A percentile compares a stretch with the other conserved stretches of the same genome.
Evolutionary conservation across 2,888 invertebrate genomes (phyloP).

Genomic region (Piscicola geometra): DNA sequence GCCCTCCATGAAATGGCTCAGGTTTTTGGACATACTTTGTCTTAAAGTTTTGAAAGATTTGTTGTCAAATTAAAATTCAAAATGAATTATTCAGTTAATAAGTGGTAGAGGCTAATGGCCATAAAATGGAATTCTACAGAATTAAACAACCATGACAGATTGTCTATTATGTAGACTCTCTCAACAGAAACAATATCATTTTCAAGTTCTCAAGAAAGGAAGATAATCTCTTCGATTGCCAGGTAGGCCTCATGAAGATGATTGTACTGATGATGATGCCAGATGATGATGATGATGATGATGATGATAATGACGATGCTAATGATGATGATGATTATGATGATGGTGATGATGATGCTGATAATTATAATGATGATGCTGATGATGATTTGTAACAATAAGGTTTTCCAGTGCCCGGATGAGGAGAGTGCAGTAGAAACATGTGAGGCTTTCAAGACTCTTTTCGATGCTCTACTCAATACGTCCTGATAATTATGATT

Average conservation of each 20-base stretch:
- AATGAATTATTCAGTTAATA: too few relatives aligned
- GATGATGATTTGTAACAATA: background rate
- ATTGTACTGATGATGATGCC: background rate
- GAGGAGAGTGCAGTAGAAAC: background rate
- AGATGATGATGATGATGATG: conserved; percentile 16
- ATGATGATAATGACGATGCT: conserved; percentile 10
- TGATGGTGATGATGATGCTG: background rate
- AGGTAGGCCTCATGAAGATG: background rate
- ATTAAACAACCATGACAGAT: conserved; percentile 44
- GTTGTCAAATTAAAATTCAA: background rate
- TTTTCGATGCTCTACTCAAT: background rate
- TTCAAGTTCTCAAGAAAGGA: background rate
- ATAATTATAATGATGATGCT: background rate
- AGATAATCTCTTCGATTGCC: background rate
- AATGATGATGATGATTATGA: conserved; percentile 31
- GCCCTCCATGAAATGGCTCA: conserved; percentile 51
- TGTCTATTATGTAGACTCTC: conserved; percentile 51
- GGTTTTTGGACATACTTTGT: background rate
- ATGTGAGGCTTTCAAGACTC: conserved; percentile 2
- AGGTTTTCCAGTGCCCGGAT: background rate
- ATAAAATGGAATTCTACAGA: too few relatives aligned
- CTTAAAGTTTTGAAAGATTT: background rate
- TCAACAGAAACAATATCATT: conserved; percentile 48
- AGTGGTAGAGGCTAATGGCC: too few relatives aligned
- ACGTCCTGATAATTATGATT: too few relatives aligned